Evolutionary conservation across 2,888 invertebrate genomes (phyloP).

Genomic region (Hedychridium roseum): DNA sequence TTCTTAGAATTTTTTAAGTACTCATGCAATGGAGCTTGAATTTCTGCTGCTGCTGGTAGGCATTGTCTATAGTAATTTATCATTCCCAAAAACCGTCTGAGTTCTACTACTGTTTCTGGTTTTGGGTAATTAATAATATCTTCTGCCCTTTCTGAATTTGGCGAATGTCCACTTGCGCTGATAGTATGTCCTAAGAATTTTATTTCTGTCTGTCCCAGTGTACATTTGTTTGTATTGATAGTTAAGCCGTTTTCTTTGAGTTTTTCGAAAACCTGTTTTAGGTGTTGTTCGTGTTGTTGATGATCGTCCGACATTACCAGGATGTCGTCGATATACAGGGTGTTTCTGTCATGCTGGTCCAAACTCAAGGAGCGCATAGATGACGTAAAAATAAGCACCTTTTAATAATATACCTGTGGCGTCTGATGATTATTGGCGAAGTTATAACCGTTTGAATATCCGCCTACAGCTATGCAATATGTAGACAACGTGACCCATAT

Average conservation of each 20-base stretch:
- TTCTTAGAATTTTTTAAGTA: slow-evolving; percentile 15
- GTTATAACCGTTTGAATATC: no score
- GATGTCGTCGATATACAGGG: not conserved
- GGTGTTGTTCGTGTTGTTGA: slow-evolving; percentile 28
- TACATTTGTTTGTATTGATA: slow-evolving; percentile 43
- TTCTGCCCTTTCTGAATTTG: not conserved
- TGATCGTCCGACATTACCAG: not conserved
- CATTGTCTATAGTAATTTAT: slow-evolving; percentile 19
- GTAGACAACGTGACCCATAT: no score
- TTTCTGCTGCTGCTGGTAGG: slow-evolving; percentile 9
- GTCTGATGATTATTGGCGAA: no score
- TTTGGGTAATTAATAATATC: slow-evolving; percentile 8
- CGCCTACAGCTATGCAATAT: no score
- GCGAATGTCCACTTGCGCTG: not conserved
- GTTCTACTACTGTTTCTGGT: slow-evolving; percentile 13
- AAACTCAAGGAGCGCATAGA: no score
- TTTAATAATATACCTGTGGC: no score
- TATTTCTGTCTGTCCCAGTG: not conserved
- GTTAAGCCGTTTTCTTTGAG: slow-evolving; percentile 16
- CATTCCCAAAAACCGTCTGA: slow-evolving; percentile 17
- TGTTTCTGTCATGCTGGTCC: no score
- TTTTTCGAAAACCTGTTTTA: slow-evolving; percentile 19
- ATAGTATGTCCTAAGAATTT: slow-evolving; percentile 1
- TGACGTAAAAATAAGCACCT: no score
- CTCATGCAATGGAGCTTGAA: slow-evolving; percentile 10